A percentile compares a stretch with the other conserved stretches of the same genome.
These are phyloP conservation scores for Hapalemur alaotrensis DNA, from an alignment of 2,797 vertebrate species.

Conservation along the genomic window DNA sequence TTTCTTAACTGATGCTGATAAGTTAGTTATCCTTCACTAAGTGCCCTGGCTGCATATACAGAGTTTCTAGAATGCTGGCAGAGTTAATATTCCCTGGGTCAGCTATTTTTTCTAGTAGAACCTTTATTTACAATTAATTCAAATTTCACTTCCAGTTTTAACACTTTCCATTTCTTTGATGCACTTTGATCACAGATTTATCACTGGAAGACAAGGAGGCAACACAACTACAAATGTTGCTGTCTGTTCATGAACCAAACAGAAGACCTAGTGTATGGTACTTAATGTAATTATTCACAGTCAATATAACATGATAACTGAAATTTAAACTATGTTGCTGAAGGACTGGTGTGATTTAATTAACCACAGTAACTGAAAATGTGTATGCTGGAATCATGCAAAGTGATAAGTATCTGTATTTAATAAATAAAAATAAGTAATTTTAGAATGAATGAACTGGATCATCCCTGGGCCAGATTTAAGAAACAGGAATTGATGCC, in stretches of 20 bases:
- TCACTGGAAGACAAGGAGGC: not conserved
- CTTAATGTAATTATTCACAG: not conserved
- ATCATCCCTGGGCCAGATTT: not conserved
- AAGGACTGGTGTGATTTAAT: not conserved
- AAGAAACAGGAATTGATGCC: not conserved
- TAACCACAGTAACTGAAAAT: not conserved
- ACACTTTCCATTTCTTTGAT: not conserved
- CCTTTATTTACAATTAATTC: not conserved
- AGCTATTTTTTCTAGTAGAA: not conserved
- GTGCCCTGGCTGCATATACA: not conserved
- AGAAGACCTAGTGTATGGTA: not conserved
- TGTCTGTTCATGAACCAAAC: not conserved
- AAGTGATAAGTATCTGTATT: not conserved
- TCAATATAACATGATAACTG: not conserved
- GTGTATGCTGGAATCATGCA: not conserved
- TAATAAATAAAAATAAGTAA: not conserved
- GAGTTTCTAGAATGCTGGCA: not conserved
- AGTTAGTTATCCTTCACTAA: not conserved
- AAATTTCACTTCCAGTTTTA: slow-evolving; percentile 23
- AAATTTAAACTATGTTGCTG: not conserved
- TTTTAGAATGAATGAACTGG: slow-evolving; percentile 34
- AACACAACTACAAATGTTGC: not conserved
- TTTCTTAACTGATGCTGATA: not conserved
- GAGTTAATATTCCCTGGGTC: not conserved
- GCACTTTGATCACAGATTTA: not conserved